Base-by-base conservation (phyloP, 2,888 invertebrate genomes). In the Phyllotreta cruciferae region DNA sequence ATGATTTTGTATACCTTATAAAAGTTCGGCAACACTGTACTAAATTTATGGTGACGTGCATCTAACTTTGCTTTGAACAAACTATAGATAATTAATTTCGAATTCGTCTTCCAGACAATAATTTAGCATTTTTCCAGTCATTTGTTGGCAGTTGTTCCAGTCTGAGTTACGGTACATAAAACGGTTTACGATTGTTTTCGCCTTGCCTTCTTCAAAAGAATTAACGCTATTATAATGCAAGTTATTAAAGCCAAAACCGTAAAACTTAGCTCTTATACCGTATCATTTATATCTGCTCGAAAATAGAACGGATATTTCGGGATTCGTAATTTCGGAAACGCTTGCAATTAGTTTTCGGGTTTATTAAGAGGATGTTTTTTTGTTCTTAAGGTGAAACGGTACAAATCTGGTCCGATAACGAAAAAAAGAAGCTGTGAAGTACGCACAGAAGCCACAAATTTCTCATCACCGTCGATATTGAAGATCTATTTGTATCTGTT, bases 401-500 rank as follows among this genome's bases (percentile, higher is more conserved):
- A n/a, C n/a, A n/a, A n/a, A n/a, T n/a, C n/a, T n/a, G n/a, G n/a
- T n/a, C n/a, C n/a, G n/a, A n/a, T n/a, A n/a, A n/a, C n/a, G n/a
- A n/a, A n/a, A n/a, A n/a, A 44, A 67, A 63, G 64, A 67, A 60
- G 41, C 37, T 57, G 63, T 55, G 38, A 67, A 63, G 54, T 38
- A 47, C 44, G 50, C 45, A 55, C 53, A 60, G 57, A 45, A 57
- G 58, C 55, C 64, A 74, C 74, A 74, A 74, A 74, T 73, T 73
- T 74, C 72, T 74, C 74, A 71, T 68, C 74, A 66, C 70, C 47
- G 56, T 63, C 60, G 64, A 71, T 74, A 74, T 60, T 71, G 71
- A 52, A 49, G 62, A 62, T 66, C 68, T 69, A 66, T 62, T 68
- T 70, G 70, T 70, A 68, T 67, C 67, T 57, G 60, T 69, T 70